Evolutionary conservation across 1,140 invertebrate genomes (phyloP).

Genomic region (Brachionus angularis): DNA sequence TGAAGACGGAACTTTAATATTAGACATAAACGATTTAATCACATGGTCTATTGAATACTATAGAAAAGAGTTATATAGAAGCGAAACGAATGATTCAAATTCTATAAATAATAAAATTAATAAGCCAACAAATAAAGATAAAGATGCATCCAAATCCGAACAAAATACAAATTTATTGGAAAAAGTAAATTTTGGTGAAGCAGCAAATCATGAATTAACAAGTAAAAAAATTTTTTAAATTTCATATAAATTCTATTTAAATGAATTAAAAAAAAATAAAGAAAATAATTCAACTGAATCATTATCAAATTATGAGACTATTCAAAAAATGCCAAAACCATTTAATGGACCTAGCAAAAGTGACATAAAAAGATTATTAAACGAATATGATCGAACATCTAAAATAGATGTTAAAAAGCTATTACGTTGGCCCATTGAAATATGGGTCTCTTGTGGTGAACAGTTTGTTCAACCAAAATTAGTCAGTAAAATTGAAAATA

Average conservation of each 20-base stretch:
- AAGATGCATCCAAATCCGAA: not conserved
- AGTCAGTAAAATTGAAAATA: not conserved
- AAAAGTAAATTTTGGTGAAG: conserved; percentile 24
- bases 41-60: conserved; percentile 52
- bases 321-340: conserved; percentile 1
- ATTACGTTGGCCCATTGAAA: conserved; percentile 55
- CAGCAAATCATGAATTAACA: too few species aligned
- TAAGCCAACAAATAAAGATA: not conserved
- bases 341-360: not conserved
- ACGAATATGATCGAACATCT: conserved; percentile 21
- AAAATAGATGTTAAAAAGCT: conserved; percentile 44
- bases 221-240: too few species aligned
- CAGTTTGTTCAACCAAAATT: conserved; percentile 51
- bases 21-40: conserved; percentile 54
- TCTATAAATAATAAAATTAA: not conserved
- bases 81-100: not conserved
- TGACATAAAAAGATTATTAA: conserved; percentile 9
- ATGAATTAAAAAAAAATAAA: not conserved
- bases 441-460: conserved; percentile 57
- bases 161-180: conserved; percentile 16
- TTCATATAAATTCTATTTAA: too few species aligned
- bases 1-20: conserved; percentile 51
- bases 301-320: not conserved
- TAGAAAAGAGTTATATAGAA: conserved; percentile 44
- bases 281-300: not conserved